Evolutionary conservation across 2,888 invertebrate genomes (phyloP), one percentile per base, ranked within the genome.

Genomic region (Napeogenes sylphis): DNA sequence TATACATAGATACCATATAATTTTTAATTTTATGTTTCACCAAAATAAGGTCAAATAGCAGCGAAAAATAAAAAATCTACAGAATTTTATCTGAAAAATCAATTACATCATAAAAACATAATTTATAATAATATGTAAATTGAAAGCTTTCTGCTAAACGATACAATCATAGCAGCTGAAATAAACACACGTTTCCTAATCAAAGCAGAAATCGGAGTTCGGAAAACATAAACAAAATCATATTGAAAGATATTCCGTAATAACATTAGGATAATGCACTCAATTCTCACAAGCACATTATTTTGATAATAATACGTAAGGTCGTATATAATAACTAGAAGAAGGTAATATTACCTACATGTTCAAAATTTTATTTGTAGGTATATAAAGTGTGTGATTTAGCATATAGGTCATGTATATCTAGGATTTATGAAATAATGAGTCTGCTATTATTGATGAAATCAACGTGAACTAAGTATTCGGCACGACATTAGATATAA

Each of bases 231-330:
- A 55, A 55, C 42, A 35, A 32, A n/a, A 0, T 57, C 55, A 14
- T 42, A 42, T 42, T 30, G 38, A 54, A 54, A 56, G 45, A 55
- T 53, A 35, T 60, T 62, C 45, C 38, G 13, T 54, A 55, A 53
- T 63, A 55, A 47, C 42, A n/a, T 46, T 53, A 14, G 21, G 56
- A n/a, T 61, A 64, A 64, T 68, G 63, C 65, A 61, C 61, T 65
- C 63, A 45, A 6, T 68, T 64, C 61, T 56, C 68, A 61, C 66
- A 54, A 54, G 47, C 54, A 42, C 60, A 60, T 62, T 64, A 64
- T 30, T 42, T 42, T 42, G 42, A 45, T 56, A 47, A 51, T 51
- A 51, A 30, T 13, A 45, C 21, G 59, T 59, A 59, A 63, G 32
- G 42, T 14, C 13, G 4, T 30, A 30, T 10, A 30, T 51, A 51